Conservation (phyloP, 2,888 invertebrate genomes). For the Lithophane semibrunnea region DNA sequence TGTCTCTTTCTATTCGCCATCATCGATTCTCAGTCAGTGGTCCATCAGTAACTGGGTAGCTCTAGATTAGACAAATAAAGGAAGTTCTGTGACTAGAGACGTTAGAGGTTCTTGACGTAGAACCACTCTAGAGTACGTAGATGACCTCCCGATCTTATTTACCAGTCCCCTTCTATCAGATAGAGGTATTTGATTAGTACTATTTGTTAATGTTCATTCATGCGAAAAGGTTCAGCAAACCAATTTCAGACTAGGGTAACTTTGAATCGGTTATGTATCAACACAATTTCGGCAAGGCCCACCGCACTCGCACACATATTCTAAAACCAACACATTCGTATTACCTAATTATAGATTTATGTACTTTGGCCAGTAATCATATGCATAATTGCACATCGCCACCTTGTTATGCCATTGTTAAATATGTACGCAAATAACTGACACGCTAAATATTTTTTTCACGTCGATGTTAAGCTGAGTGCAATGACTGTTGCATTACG, state of each 20-base stretch:
- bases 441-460: slow-evolving; percentile 68
- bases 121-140: background rate
- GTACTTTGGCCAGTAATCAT: slow-evolving; percentile 64
- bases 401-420: slow-evolving; percentile 72
- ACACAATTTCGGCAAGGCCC: slow-evolving; percentile 36
- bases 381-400: slow-evolving; percentile 71
- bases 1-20: background rate
- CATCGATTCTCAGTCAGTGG: background rate
- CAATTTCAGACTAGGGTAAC: slow-evolving; percentile 49
- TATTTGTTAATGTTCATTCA: slow-evolving; percentile 41
- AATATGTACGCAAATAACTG: slow-evolving; percentile 60
- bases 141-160: slow-evolving; percentile 37
- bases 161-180: slow-evolving; percentile 17
- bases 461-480: slow-evolving; percentile 65
- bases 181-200: slow-evolving; percentile 51
- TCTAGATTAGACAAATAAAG: slow-evolving; percentile 12
- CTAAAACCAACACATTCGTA: slow-evolving; percentile 49
- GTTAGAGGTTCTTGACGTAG: slow-evolving; percentile 15
- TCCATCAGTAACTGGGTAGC: background rate
- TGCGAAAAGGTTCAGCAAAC: slow-evolving; percentile 43
- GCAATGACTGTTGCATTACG: slow-evolving; percentile 68
- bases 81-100: slow-evolving; percentile 4
- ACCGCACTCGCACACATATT: slow-evolving; percentile 18
- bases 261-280: slow-evolving; percentile 39
- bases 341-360: slow-evolving; percentile 67